Evolutionary conservation across 1,140 invertebrate species (phyloP).

Genomic region (Zaprionus tsacasi): DNA sequence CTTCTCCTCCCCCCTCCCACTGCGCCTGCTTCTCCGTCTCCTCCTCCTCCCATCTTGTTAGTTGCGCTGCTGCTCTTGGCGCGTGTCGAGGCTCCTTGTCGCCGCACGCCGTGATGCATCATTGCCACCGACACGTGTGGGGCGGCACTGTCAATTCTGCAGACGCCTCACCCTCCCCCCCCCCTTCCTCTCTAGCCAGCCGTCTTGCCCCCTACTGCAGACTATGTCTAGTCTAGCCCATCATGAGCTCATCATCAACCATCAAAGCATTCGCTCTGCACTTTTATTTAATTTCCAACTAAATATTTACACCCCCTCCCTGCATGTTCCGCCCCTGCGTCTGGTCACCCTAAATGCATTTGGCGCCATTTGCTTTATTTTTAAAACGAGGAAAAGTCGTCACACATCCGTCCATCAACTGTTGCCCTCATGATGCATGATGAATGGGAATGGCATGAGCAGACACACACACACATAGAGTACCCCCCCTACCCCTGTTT

Average conservation of each 20-base stretch:
- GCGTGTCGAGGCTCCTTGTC: conserved; percentile 43
- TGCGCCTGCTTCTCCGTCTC: neutral
- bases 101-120: conserved; percentile 28
- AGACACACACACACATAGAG: conserved; percentile 3
- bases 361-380: conserved; percentile 74
- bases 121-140: conserved; percentile 69
- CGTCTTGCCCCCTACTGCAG: neutral
- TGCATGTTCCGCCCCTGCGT: neutral
- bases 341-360: conserved; percentile 59
- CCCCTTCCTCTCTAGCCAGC: neutral
- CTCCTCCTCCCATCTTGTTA: neutral
- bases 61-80: conserved; percentile 23
- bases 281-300: conserved; percentile 67
- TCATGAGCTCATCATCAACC: conserved; percentile 8
- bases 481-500: conserved; percentile 1
- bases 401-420: conserved; percentile 80
- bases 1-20: neutral
- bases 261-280: conserved; percentile 42
- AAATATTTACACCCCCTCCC: conserved; percentile 48
- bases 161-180: neutral
- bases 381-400: conserved; percentile 75
- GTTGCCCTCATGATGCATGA: conserved; percentile 50
- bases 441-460: conserved; percentile 58
- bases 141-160: conserved; percentile 37
- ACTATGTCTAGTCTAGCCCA: neutral